Conservation (phyloP, 2,113 vertebrate genomes). For the Tragelaphus imberbis region DNA sequence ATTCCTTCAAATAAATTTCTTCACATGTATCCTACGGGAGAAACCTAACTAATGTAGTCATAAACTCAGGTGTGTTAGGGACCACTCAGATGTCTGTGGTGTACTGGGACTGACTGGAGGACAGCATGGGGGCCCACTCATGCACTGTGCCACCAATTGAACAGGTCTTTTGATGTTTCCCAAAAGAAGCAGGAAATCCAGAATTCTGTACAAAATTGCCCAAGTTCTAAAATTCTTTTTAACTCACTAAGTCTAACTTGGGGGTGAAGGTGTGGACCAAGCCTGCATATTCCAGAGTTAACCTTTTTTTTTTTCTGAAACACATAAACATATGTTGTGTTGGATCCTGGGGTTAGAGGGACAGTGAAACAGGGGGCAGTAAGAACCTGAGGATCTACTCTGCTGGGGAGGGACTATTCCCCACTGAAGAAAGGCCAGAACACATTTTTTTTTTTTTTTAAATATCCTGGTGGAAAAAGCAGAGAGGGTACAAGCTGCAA, state of each 20-base stretch:
- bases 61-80: neutral
- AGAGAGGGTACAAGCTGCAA: neutral
- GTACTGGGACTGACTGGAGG: neutral
- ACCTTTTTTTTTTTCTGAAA: neutral
- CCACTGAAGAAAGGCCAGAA: neutral
- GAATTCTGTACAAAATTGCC: neutral
- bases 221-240: neutral
- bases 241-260: neutral
- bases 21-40: neutral
- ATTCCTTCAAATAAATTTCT: neutral
- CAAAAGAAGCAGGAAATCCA: slow-evolving; percentile 1
- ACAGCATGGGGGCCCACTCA: too few relatives aligned
- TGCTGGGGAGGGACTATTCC: neutral
- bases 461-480: neutral
- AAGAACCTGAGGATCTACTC: neutral
- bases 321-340: neutral
- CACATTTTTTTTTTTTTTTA: neutral
- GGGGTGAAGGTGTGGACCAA: neutral
- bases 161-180: neutral
- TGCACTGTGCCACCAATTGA: neutral
- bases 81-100: neutral
- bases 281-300: neutral
- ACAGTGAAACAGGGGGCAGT: neutral
- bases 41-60: neutral
- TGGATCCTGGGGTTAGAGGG: neutral